Conservation (phyloP, 2,888 invertebrate genomes). For the Suillia variegata region DNA sequence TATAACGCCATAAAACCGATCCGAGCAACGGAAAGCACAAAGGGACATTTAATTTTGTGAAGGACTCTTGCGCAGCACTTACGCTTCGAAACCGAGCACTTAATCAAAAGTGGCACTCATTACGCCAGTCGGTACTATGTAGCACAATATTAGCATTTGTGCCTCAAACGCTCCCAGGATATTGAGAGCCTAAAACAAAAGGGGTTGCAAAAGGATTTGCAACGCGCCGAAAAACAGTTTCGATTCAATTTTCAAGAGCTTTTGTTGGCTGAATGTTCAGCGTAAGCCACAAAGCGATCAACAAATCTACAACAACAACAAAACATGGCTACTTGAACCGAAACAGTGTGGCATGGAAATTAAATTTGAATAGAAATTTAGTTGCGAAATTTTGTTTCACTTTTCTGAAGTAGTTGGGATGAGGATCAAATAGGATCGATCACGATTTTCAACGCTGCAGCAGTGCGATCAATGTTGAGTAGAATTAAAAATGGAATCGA, state of each 20-base stretch:
- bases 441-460: no score
- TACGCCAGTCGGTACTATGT: slow-evolving; percentile 8
- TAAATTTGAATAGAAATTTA: slow-evolving; percentile 40
- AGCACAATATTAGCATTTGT: neutral
- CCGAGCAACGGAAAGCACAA: slow-evolving; percentile 6
- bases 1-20: no score
- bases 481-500: no score
- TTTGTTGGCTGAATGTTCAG: slow-evolving; percentile 47
- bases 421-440: no score
- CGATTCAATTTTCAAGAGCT: slow-evolving; percentile 49
- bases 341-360: slow-evolving; percentile 36
- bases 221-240: slow-evolving; percentile 21
- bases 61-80: slow-evolving; percentile 12
- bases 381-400: slow-evolving; percentile 43
- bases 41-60: slow-evolving; percentile 40
- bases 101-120: slow-evolving; percentile 37
- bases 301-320: slow-evolving; percentile 38
- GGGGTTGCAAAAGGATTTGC: slow-evolving; percentile 37
- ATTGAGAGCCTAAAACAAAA: slow-evolving; percentile 41
- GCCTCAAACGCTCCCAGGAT: slow-evolving; percentile 17
- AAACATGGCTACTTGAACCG: slow-evolving; percentile 45
- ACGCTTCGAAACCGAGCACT: neutral
- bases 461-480: no score
- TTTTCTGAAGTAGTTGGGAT: no score
- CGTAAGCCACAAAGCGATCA: slow-evolving; percentile 50